phyloP scores from a whole-genome alignment of 2,797 vertebrate genomes.

The Rhinophrynus dorsalis region DNA sequence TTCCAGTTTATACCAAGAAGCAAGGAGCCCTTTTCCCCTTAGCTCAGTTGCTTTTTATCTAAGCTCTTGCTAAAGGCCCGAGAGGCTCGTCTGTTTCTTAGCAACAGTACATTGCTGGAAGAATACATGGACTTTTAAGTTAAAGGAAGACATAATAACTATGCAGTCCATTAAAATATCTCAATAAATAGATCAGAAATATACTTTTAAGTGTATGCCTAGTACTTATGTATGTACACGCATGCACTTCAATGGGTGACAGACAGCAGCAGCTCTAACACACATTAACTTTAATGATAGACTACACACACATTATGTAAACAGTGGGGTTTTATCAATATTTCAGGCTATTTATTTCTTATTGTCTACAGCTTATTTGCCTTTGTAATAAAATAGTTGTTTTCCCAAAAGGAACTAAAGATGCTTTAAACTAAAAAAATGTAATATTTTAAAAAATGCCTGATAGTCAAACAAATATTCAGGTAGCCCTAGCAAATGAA shows the following conservation, averaged over 20 bases:
- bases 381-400: too few relatives aligned
- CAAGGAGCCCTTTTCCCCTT: slow-evolving; percentile 15
- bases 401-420: too few relatives aligned
- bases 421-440: too few relatives aligned
- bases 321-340: too few relatives aligned
- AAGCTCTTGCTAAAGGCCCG: slow-evolving; percentile 14
- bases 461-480: too few relatives aligned
- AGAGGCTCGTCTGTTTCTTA: slow-evolving; percentile 42
- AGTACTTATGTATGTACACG: not conserved
- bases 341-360: too few relatives aligned
- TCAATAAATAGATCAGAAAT: not conserved
- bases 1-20: not conserved
- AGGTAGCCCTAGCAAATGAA: too few relatives aligned
- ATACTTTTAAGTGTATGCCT: not conserved
- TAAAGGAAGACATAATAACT: not conserved
- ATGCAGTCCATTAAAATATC: not conserved
- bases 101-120: slow-evolving; percentile 30
- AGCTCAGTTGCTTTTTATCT: slow-evolving; percentile 28
- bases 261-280: not conserved
- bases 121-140: slow-evolving; percentile 8
- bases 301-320: too few relatives aligned
- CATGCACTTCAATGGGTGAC: too few relatives aligned
- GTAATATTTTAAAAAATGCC: too few relatives aligned
- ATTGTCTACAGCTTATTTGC: too few relatives aligned
- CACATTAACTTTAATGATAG: not conserved